phyloP scores from a whole-genome alignment of 2,113 vertebrate genomes.

The Bos javanicus region DNA sequence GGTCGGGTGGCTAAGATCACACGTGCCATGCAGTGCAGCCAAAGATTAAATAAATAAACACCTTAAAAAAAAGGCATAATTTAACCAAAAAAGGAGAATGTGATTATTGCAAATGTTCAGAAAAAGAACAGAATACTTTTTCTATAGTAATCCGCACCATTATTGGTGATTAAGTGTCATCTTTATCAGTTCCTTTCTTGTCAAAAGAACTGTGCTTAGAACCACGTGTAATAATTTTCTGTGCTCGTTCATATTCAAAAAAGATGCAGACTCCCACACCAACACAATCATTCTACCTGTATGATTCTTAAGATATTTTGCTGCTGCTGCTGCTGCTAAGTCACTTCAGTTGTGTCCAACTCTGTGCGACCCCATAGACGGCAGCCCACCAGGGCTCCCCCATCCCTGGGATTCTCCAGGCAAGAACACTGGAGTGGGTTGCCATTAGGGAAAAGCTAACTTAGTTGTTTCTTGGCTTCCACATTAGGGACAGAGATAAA shows the following conservation, averaged over 20 bases:
- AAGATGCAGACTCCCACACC: neutral
- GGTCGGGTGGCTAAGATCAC: neutral
- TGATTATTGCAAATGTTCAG: neutral
- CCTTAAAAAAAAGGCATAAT: neutral
- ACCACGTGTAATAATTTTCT: constrained; percentile 13
- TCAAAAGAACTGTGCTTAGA: constrained; percentile 37
- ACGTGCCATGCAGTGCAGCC: neutral
- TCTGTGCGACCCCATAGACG: too few relatives aligned
- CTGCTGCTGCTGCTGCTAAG: too few relatives aligned
- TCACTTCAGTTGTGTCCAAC: too few relatives aligned
- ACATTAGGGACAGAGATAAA: neutral
- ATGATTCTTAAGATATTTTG: neutral
- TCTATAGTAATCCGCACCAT: neutral
- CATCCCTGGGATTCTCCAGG: too few relatives aligned
- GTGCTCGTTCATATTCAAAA: neutral
- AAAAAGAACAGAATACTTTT: constrained; percentile 21
- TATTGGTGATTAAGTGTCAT: constrained; percentile 20
- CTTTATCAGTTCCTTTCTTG: neutral
- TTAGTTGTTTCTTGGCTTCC: constrained; percentile 10
- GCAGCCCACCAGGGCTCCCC: too few relatives aligned
- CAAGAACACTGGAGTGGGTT: too few relatives aligned
- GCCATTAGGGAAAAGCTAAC: neutral
- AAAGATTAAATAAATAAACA: neutral
- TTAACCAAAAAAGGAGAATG: neutral
- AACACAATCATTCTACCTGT: neutral